phyloP scores from a whole-genome alignment of 2,113 vertebrate genomes.

The Nestor notabilis region DNA sequence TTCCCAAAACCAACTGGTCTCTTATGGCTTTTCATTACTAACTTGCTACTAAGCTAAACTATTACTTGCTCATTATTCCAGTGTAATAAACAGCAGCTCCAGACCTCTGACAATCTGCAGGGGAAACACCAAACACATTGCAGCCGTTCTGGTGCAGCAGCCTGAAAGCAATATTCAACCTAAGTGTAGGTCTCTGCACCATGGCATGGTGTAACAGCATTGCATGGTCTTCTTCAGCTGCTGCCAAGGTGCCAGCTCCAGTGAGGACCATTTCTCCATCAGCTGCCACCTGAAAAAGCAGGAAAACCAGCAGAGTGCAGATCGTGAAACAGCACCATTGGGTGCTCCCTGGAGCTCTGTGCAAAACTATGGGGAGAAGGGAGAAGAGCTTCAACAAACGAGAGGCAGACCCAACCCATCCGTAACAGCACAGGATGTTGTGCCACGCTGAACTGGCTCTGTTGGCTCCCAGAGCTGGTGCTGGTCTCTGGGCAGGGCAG shows the following conservation, averaged over 20 bases:
- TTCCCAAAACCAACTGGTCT: not conserved
- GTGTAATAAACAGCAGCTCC: not conserved
- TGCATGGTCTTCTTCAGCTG: not conserved
- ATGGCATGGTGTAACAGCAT: not conserved
- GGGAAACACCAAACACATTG: rapidly evolving
- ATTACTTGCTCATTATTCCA: not conserved
- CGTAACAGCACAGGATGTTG: not conserved
- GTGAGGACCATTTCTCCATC: not conserved
- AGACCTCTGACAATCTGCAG: not conserved
- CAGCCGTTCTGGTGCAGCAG: not conserved
- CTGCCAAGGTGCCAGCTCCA: not conserved
- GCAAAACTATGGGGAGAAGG: not conserved
- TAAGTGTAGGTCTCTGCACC: not conserved
- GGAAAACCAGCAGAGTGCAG: not conserved
- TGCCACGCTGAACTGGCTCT: rapidly evolving
- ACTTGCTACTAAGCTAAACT: not conserved
- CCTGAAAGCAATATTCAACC: not conserved
- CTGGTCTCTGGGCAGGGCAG: not conserved
- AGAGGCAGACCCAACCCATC: not conserved
- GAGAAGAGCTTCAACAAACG: not conserved
- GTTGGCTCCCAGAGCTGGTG: not conserved
- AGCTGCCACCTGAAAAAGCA: not conserved
- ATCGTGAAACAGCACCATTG: rapidly evolving
- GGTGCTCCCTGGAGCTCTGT: not conserved
- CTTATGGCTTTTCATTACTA: not conserved